Base-by-base conservation (phyloP, 2,797 vertebrate genomes). In the Crypturellus tataupa region DNA sequence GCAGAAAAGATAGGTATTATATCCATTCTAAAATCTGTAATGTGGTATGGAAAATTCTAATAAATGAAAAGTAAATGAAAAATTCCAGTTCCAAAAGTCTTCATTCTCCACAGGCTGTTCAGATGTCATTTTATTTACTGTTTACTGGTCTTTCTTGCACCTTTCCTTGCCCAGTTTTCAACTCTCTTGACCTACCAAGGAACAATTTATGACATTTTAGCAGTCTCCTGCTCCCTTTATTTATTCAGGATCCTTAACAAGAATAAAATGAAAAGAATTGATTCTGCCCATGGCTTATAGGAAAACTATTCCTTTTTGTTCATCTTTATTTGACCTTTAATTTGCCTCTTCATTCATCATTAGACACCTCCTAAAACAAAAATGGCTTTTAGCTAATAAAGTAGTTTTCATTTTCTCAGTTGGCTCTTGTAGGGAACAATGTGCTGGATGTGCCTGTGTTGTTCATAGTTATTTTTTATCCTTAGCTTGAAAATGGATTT, bases 261-360 rank as follows among this genome's bases (percentile, higher is more conserved):
- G 12, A 87, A 64, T 44, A 90, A 64, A 89, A 94, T 67, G 14
- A 75, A 90, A 83, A 77, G 0, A 86, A 86, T 5, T 53, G 12
- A 86, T 89, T 90, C 37, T 84, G 73, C 33, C 37, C 58, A 44
- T 65, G 49, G 39, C 18, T 93, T 19, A 81, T 8, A 87, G 21
- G 31, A 89, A 93, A 93, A 65, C 62, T 76, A 47, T 72, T 62
- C 78, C 15, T 72, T 92, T 84, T 85, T 51, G 79, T 72, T 86
- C 21, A 5, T 89, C 17, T 85, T 92, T 51, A 70, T 51, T 37
- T 78, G 62, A 69, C 56, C 29, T 71, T 81, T 79, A 79, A 87
- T 65, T 15, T 76, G 3, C 12, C 7, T 79, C 46, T 90, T 87
- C 49, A 25, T 72, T 88, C 75, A 88, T 84, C 40, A 90, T 84